Evolutionary conservation across 1,140 invertebrate genomes (phyloP).

Genomic region (Neelides sp.): DNA sequence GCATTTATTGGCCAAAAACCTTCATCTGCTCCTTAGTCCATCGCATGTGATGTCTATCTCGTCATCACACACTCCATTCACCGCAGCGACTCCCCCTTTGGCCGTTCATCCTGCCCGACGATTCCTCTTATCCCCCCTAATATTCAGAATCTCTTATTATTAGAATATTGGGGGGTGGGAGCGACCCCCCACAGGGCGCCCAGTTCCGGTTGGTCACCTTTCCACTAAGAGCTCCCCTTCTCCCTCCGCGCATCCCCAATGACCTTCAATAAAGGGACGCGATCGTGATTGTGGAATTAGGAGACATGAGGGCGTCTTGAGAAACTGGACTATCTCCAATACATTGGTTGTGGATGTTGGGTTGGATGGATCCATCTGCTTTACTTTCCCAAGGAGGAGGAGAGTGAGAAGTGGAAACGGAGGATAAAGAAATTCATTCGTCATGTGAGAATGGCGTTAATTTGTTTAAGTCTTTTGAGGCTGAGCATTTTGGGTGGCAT

Average conservation of each 20-base stretch:
- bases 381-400: constrained; percentile 23
- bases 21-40: constrained; percentile 19
- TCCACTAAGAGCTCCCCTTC: constrained; percentile 7
- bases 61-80: constrained; percentile 14
- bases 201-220: constrained; percentile 29
- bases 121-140: no score
- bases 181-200: constrained; percentile 18
- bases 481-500: constrained; percentile 24
- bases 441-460: constrained; percentile 31
- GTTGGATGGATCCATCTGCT: constrained; percentile 27
- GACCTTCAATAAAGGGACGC: constrained; percentile 8
- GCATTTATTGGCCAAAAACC: constrained; percentile 31
- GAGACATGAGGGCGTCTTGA: no score
- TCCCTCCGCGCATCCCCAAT: no score
- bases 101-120: background rate
- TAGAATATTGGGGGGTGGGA: background rate
- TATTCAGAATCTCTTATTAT: constrained; percentile 9
- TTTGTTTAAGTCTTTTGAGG: constrained; percentile 30
- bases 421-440: constrained; percentile 30
- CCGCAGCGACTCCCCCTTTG: background rate
- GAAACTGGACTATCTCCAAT: no score
- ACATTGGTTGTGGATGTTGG: constrained; percentile 14
- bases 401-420: constrained; percentile 11
- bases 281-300: no score
- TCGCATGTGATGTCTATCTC: constrained; percentile 23